Base-by-base conservation (phyloP, 2,113 vertebrate genomes). In the Corvus hawaiiensis region DNA sequence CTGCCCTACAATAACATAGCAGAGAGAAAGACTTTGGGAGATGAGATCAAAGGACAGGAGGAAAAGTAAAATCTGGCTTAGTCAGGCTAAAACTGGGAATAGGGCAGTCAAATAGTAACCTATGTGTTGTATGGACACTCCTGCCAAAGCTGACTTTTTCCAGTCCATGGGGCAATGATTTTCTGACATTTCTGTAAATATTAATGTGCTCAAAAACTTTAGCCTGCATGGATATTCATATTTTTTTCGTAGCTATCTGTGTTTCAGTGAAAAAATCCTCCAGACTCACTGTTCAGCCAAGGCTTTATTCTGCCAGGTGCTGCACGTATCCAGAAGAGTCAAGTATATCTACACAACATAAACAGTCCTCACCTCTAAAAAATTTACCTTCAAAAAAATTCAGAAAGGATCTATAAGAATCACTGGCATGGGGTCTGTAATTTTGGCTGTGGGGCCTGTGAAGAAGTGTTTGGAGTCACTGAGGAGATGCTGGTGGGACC, bases 1-100 rank as follows among this genome's bases (percentile, higher is more conserved):
- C 30, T 96, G 18, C 22, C 68, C 19, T 80, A 71, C 46, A 63
- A 90, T 63, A 92, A 15, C 13, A 35, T 11, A 54, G 74, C 46
- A 74, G 37, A 79, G n/a, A 71, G 61, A 89, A 90, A 90, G 15
- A 48, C 51, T 94, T 89, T 28, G 33, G 44, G 49, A 89, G 33
- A 32, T 69, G 62, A 96, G 84, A 95, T 94, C 89, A 93, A 91
- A 97, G 43, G 30, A 91, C 49, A 68, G 24, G 4, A 61, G 43
- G 37, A 91, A 87, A 9, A 62, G 21, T 62, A 39, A 91, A 88
- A 84, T 86, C 78, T 93, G n/a, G 15, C 20, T 91, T 75, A 74
- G 54, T 43, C 26, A 51, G 43, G 59, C 46, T 74, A 30, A 22
- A 77, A 13, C 14, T 80, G n/a, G 46, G 20, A 62, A 49, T 21